Percentiles rank a stretch among this genome's conserved stretches.
These are phyloP conservation scores for Samia ricini DNA, from an alignment of 1,140 invertebrate genomes.

Conservation along the genomic window DNA sequence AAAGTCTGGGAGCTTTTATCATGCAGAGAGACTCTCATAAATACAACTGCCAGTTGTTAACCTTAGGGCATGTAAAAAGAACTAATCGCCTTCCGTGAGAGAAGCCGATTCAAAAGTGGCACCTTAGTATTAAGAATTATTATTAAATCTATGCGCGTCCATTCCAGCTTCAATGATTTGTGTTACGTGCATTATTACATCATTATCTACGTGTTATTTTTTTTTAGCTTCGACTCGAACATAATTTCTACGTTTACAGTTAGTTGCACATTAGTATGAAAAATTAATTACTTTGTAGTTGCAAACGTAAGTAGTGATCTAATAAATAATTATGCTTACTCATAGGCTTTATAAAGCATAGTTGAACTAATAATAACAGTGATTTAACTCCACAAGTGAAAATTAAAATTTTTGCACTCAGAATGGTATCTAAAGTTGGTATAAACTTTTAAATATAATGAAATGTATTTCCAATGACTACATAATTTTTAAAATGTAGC, in stretches of 20 bases:
- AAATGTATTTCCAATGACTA: too few relatives aligned
- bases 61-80: constrained; percentile 3
- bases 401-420: too few relatives aligned
- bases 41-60: not conserved
- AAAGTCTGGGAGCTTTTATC: constrained; percentile 20
- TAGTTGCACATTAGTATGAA: too few relatives aligned
- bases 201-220: not conserved
- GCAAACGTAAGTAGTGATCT: too few relatives aligned
- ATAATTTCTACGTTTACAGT: too few relatives aligned
- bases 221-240: too few relatives aligned
- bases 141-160: too few relatives aligned
- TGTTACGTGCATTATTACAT: not conserved
- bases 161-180: too few relatives aligned
- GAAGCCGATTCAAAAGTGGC: not conserved
- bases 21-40: constrained; percentile 15
- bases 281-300: too few relatives aligned
- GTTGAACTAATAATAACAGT: not conserved
- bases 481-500: too few relatives aligned
- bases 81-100: not conserved
- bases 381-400: not conserved
- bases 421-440: too few relatives aligned
- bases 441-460: too few relatives aligned
- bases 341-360: not conserved
- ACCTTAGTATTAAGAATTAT: not conserved
- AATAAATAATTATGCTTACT: not conserved